Evolutionary conservation across 2,888 invertebrate species (phyloP), one percentile per base, ranked within the genome.

Genomic region (Ashinkailepas kermadecensis): DNA sequence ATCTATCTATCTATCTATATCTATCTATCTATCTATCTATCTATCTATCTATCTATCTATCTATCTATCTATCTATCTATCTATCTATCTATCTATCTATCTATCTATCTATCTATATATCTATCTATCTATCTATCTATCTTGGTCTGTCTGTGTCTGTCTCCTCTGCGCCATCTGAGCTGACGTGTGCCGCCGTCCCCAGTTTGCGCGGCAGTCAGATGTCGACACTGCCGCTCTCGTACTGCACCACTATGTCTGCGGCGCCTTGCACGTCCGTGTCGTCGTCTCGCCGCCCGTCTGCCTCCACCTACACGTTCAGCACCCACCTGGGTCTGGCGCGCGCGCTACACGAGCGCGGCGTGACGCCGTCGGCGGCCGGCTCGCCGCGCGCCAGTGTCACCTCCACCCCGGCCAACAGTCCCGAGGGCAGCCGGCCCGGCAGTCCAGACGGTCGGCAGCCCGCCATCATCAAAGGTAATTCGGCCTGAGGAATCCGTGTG

Each of bases 331-430:
- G 94, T 0, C 88, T 94, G 64, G 93, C 93, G 23, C 92, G 93
- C 85, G 90, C 94, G 91, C 86, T 96, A 86, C 91, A 95, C 86
- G 92, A 93, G 88, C 89, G 94, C 84, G 94, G 94, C 78, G 92
- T 93, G 83, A 62, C 81, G 11, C 82, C 64, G 62, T 70, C 81
- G 10, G 15, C 64, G 56, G 13, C 81, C 25, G 65, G 57, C 39
- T 80, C 81, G 1, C 59, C 65, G 81, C 18, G 54, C 11, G 54
- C 11, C 21, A 56, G 93, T 12, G 84, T 95, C 8, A 95, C 95
- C 0, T 94, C 94, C 12, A 95, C 95, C 11, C 95, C 95, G 2
- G 93, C 94, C 86, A 95, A 95, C 87, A 94, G 94, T 86, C 95
- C 95, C 1, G 92, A 92, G 85, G 91, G 91, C n/a, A 83, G 85